Evolutionary conservation across 2,113 vertebrate species (phyloP).

Genomic region (Callorhinus ursinus): DNA sequence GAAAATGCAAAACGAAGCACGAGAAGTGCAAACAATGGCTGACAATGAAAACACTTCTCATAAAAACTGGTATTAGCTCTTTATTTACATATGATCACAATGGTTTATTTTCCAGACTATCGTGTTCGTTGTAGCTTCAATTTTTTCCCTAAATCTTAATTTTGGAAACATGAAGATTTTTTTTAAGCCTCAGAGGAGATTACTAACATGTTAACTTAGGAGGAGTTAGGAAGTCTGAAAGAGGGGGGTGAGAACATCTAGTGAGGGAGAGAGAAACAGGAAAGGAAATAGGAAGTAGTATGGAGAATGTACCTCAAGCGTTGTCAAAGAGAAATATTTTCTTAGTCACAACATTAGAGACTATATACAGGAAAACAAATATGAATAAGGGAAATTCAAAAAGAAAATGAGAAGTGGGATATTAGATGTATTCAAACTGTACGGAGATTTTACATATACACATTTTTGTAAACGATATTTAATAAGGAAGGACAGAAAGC

Average conservation of each 20-base stretch:
- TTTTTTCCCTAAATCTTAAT: background rate
- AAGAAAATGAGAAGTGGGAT: background rate
- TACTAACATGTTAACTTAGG: background rate
- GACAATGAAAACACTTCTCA: background rate
- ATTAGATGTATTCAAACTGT: background rate
- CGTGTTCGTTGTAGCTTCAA: background rate
- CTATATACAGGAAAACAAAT: background rate
- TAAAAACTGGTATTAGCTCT: background rate
- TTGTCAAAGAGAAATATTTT: background rate
- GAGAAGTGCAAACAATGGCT: background rate
- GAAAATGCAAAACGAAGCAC: constrained; percentile 5
- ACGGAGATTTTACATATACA: background rate
- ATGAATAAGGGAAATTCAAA: background rate
- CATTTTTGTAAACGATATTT: background rate
- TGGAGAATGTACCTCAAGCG: background rate
- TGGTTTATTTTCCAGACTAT: background rate
- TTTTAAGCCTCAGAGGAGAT: background rate
- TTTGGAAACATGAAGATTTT: background rate
- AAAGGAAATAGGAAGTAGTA: background rate
- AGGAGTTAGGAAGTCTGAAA: background rate
- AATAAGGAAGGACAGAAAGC: background rate
- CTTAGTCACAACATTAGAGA: background rate
- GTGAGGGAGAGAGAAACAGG: background rate
- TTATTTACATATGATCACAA: background rate
- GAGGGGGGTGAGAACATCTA: background rate